Evolutionary conservation across 2,113 vertebrate species (phyloP).

Genomic region (Bufo gargarizans): DNA sequence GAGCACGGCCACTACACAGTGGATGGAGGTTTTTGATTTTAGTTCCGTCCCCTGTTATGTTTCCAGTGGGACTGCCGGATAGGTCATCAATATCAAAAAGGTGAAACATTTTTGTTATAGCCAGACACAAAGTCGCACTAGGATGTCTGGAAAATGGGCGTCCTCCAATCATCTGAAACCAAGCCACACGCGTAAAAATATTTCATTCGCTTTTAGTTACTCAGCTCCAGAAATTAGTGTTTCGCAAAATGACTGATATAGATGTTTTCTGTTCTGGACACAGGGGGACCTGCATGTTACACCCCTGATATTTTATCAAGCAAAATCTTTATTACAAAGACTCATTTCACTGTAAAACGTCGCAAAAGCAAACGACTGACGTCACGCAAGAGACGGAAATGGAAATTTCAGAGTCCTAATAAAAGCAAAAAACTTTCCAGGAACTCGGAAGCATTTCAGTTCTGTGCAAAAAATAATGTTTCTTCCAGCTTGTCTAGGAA

Average conservation of each 20-base stretch:
- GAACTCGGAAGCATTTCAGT: constrained; percentile 54
- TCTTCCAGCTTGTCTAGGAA: constrained; percentile 19
- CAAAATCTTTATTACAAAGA: constrained; percentile 8
- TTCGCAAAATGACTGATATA: neutral
- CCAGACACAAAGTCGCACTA: neutral
- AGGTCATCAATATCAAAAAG: too few relatives aligned
- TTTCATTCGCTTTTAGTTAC: neutral
- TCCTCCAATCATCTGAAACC: neutral
- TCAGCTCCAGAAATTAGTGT: neutral
- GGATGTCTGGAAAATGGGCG: neutral
- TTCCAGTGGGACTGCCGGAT: too few relatives aligned
- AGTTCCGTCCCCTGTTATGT: too few relatives aligned
- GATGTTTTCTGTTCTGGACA: neutral
- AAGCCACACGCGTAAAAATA: neutral
- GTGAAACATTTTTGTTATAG: neutral
- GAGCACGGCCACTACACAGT: too few relatives aligned
- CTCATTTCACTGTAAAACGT: constrained; percentile 11
- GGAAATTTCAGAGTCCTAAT: constrained; percentile 44
- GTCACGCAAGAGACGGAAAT: constrained; percentile 25
- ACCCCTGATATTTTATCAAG: neutral
- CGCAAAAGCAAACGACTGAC: neutral
- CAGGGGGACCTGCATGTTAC: too few relatives aligned
- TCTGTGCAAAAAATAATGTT: constrained; percentile 10
- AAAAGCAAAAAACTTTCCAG: constrained; percentile 42
- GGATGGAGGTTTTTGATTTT: too few relatives aligned